Conservation (phyloP, 2,113 vertebrate species). For the Camelus bactrianus region DNA sequence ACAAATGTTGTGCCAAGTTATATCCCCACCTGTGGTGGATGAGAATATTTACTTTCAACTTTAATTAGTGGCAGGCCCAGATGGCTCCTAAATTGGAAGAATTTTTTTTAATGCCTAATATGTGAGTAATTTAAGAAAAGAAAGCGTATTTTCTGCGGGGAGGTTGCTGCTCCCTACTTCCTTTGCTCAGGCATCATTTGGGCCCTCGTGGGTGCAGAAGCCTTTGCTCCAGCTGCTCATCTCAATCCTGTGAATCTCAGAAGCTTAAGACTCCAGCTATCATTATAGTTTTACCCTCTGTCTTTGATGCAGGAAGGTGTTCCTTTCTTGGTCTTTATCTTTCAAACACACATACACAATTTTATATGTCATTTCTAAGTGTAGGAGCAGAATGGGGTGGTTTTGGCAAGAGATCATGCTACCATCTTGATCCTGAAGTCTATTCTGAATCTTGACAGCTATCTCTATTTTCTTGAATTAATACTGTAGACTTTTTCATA, state of each 20-base stretch:
- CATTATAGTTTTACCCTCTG: background rate
- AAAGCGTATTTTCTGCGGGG: background rate
- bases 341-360: background rate
- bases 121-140: constrained; percentile 12
- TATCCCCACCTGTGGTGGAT: constrained; percentile 43
- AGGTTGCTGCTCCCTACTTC: background rate
- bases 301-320: background rate
- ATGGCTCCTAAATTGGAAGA: constrained; percentile 24
- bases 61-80: constrained; percentile 59
- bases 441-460: constrained; percentile 32
- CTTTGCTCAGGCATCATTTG: background rate
- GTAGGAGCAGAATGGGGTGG: background rate
- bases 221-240: background rate
- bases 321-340: constrained; percentile 36
- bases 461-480: constrained; percentile 45
- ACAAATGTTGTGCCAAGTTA: constrained; percentile 8
- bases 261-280: background rate
- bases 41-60: constrained; percentile 58
- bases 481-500: background rate
- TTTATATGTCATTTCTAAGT: constrained; percentile 35
- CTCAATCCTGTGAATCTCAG: background rate
- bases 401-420: background rate
- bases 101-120: constrained; percentile 19
- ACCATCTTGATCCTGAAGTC: constrained; percentile 1
- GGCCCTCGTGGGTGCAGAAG: background rate